Percentiles rank a stretch among this genome's conserved stretches.
Conservation (phyloP, 2,113 vertebrate species). For the Channa maculata region DNA sequence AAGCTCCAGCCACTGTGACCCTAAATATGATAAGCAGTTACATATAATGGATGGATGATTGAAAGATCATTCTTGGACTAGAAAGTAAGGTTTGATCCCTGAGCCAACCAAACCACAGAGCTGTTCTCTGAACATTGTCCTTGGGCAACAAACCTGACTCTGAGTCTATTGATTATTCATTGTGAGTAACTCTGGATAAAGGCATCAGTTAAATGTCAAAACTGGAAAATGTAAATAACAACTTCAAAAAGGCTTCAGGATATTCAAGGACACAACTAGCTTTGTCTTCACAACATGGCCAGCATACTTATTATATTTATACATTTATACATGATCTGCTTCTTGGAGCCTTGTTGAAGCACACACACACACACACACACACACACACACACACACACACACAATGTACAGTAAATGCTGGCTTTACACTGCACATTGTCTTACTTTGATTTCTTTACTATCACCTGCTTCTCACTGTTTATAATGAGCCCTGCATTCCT, state of each 20-base stretch:
- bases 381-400: not conserved
- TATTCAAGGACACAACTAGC: constrained; percentile 19
- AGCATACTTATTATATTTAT: not conserved
- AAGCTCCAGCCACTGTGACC: no score
- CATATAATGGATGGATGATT: no score
- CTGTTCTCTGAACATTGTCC: constrained; percentile 2
- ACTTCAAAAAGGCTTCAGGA: constrained; percentile 2
- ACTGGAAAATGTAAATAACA: constrained; percentile 29
- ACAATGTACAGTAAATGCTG: not conserved
- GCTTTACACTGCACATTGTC: not conserved
- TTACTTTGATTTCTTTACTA: constrained; percentile 9
- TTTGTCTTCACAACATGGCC: not conserved
- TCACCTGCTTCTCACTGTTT: constrained; percentile 19
- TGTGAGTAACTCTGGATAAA: not conserved
- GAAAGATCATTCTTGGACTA: not conserved
- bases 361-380: not conserved
- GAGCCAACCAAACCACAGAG: not conserved
- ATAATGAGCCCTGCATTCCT: not conserved
- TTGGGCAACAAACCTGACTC: not conserved
- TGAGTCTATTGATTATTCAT: not conserved
- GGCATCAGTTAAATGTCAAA: constrained; percentile 20
- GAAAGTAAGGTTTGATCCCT: not conserved
- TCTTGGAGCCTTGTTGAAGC: not conserved
- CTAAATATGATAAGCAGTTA: no score
- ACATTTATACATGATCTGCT: not conserved